Evolutionary conservation across 2,113 vertebrate genomes (phyloP).

Genomic region (Holacanthus passer): DNA sequence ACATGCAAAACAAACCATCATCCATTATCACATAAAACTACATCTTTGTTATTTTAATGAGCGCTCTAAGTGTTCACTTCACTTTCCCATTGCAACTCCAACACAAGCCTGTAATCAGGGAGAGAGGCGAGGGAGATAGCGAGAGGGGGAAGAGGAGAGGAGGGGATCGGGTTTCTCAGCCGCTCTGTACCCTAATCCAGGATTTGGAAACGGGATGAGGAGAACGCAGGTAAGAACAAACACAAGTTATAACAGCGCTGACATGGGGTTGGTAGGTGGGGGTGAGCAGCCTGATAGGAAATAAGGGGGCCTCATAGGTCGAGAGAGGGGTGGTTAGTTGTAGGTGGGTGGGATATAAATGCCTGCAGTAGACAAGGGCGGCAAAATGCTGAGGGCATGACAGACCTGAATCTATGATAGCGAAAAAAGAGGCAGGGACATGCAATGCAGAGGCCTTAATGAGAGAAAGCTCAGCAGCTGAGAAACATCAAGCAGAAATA

Average conservation of each 20-base stretch:
- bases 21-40: background rate
- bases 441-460: slow-evolving; percentile 21
- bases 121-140: slow-evolving; percentile 26
- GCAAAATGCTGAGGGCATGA: slow-evolving; percentile 81
- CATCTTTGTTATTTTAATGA: slow-evolving; percentile 21
- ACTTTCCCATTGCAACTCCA: slow-evolving; percentile 28
- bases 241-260: slow-evolving; percentile 72
- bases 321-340: slow-evolving; percentile 78
- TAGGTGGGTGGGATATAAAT: slow-evolving; percentile 90
- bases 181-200: slow-evolving; percentile 81
- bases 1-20: background rate
- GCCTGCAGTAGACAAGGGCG: slow-evolving; percentile 88
- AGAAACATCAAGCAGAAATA: slow-evolving; percentile 39
- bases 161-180: slow-evolving; percentile 74
- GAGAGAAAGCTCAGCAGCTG: slow-evolving; percentile 21
- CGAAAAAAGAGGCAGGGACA: slow-evolving; percentile 30
- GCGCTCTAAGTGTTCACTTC: slow-evolving; percentile 23
- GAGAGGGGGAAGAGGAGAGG: slow-evolving; percentile 32
- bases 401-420: slow-evolving; percentile 39
- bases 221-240: slow-evolving; percentile 71
- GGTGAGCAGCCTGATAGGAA: slow-evolving; percentile 76
- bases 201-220: slow-evolving; percentile 77
- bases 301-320: slow-evolving; percentile 89
- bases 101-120: slow-evolving; percentile 57
- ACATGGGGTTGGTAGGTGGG: slow-evolving; percentile 84